Evolutionary conservation across 2,797 vertebrate genomes (phyloP), one percentile per base, ranked within the genome.

Genomic region (Hyperoplus lanceolatus): DNA sequence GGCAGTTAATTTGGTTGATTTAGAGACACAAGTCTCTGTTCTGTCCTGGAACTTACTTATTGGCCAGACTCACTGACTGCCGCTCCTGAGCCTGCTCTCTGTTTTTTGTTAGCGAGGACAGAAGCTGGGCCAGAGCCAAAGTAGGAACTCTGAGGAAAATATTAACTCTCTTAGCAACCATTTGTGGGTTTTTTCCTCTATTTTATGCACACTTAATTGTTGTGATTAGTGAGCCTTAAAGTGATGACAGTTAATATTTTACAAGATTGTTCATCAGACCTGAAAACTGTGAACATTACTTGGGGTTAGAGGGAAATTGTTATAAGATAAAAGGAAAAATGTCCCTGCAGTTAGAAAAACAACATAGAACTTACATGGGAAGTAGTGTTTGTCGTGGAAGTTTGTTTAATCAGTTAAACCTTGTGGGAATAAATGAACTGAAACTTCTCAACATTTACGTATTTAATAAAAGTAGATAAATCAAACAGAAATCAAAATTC

Each of bases 21-120:
- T 82, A 82, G 77, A 84, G 73, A 73, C 70, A 68, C 71, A 76
- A 71, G 66, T 50, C 72, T 80, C 74, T 41, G 51, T 36, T 53
- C 82, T 82, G 77, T 84, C 80, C 76, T 85, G 54, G 59, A 83
- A 73, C 77, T 87, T 64, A 53, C 79, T 77, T 81, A 75, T 89
- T 93, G 87, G 89, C 87, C 81, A 91, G 92, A 90, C 90, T 85
- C 58, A 15, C 80, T 87, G 86, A 89, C 83, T 75, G 70, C 50
- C 29, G 50, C 83, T 85, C 61, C 61, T 82, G 55, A 75, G 71
- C 18, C 41, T 50, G 75, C 51, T 57, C 60, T 81, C 61, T 85
- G 80, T 85, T 83, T 86, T 29, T 51, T 89, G 73, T 80, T 65
- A 56, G 60, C 5, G n/a, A 29, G 64, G 51, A 69, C 55, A 69